Percentiles rank a stretch among this genome's conserved stretches.
phyloP scores from a whole-genome alignment of 2,113 vertebrate species.

The Pica pica region DNA sequence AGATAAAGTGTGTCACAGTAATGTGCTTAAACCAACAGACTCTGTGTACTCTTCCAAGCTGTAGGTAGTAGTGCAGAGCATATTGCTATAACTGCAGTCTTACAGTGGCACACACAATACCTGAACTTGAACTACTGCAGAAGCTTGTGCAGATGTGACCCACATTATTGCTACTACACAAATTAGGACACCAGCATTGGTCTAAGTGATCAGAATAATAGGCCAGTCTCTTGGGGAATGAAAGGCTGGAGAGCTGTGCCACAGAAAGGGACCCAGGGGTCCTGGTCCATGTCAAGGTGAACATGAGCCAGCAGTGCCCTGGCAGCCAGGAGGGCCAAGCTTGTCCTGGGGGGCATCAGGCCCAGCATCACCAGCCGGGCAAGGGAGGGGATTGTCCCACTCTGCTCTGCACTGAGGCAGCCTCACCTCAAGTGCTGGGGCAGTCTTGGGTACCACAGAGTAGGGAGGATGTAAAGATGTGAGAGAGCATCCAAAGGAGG shows the following conservation, averaged over 20 bases:
- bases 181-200: background rate
- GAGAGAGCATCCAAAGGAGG: background rate
- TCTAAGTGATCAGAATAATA: background rate
- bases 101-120: background rate
- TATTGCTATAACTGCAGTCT: background rate
- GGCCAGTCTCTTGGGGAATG: background rate
- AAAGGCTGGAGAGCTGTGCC: background rate
- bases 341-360: background rate
- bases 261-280: fast-evolving
- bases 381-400: background rate
- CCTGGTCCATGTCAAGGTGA: background rate
- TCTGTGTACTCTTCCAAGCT: background rate
- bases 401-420: fast-evolving
- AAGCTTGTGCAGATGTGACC: background rate
- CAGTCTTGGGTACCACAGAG: fast-evolving
- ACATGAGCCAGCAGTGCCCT: background rate
- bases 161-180: fast-evolving
- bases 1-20: background rate
- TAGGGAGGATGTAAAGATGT: background rate
- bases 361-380: fast-evolving
- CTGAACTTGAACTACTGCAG: background rate
- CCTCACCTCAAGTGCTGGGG: fast-evolving
- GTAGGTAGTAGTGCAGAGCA: background rate
- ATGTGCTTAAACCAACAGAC: background rate
- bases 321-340: background rate